phyloP scores from a whole-genome alignment of 2,113 vertebrate species.

The Dromas ardeola region DNA sequence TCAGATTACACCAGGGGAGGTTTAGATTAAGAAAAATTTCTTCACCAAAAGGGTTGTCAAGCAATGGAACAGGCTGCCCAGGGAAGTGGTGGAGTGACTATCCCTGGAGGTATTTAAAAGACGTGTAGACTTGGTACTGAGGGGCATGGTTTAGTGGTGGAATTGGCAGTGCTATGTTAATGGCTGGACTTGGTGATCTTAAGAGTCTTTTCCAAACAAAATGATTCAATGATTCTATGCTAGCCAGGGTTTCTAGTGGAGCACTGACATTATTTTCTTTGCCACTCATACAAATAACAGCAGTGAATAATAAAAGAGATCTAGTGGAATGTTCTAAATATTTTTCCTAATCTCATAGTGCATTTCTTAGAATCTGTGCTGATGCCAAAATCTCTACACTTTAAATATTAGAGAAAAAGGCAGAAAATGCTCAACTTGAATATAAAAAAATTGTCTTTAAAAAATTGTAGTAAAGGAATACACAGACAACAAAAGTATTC shows the following conservation, averaged over 20 bases:
- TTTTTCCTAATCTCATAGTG: neutral
- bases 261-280: neutral
- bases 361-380: neutral
- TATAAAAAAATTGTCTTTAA: neutral
- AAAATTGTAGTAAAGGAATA: neutral
- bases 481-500: neutral
- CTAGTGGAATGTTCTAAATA: neutral
- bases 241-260: neutral
- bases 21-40: no score
- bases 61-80: neutral
- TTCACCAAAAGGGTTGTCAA: no score
- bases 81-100: neutral
- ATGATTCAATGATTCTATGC: neutral
- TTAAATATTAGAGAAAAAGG: neutral
- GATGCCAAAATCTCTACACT: neutral
- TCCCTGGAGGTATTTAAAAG: neutral
- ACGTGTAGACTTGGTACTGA: rapidly evolving
- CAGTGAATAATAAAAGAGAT: neutral
- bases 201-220: neutral
- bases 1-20: no score
- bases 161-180: neutral
- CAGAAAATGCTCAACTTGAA: neutral
- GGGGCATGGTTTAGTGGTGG: no score
- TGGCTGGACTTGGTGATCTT: neutral
- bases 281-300: neutral